Evolutionary conservation across 2,888 invertebrate species (phyloP), one percentile per base, ranked within the genome.

Genomic region (Nematopogon swammerdamellus): DNA sequence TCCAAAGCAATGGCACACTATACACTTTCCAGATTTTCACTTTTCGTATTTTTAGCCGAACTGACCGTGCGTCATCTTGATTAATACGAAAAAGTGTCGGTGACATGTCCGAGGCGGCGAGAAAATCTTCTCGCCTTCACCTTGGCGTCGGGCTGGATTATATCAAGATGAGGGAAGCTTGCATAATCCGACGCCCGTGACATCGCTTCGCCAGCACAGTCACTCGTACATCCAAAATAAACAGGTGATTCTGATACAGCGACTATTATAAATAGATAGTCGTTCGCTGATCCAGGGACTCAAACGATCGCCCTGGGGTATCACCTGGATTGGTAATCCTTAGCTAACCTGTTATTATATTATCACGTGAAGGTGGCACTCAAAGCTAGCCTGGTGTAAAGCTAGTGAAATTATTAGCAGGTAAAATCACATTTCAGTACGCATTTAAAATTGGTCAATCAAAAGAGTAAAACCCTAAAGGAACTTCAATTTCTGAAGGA

Each of bases 111-210:
- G 70, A 65, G 64, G 63, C 57, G 55, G 55, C 54, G 57, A 60
- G 63, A 57, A n/a, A 60, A 60, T 59, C 59, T 57, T 56, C 11
- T 70, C 64, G 71, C 77, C 79, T 76, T 77, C 74, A 76, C 79
- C 79, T 77, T 77, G 73, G 59, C 62, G 55, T 14, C 58, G 61
- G 52, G 61, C 69, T 76, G 76, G 62, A 64, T 72, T 65, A 64
- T 70, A 67, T 73, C 75, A 70, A 59, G 57, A 57, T 55, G 57
- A 57, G 56, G 20, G 16, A 58, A 61, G 63, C 60, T 62, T 62
- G 63, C 67, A 69, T 65, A 54, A 54, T 65, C 71, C 71, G 65
- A 60, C 67, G 70, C 63, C 74, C 72, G 64, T 73, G 75, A 76
- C 75, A 72, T 64, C 17, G 36, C 63, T 16, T 42, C 49, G n/a